A percentile compares a stretch with the other conserved stretches of the same genome.
Conservation (phyloP, 2,113 vertebrate species). For the Grallaria varia region DNA sequence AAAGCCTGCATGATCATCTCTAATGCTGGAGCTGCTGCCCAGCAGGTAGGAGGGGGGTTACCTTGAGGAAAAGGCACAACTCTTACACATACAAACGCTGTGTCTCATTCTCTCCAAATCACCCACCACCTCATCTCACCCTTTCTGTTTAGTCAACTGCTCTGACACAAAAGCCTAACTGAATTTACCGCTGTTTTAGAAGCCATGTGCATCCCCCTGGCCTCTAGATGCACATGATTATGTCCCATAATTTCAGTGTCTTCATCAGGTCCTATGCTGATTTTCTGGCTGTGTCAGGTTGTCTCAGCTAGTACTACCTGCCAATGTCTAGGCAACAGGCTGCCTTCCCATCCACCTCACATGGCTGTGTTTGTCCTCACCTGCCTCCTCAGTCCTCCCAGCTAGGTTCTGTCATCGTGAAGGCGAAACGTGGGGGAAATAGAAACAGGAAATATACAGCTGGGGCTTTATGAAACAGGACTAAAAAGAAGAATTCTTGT, state of each 20-base stretch:
- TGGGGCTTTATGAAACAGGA: not conserved
- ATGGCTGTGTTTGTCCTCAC: not conserved
- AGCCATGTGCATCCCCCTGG: not conserved
- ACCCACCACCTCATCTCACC: not conserved
- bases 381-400: not conserved
- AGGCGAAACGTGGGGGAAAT: not conserved
- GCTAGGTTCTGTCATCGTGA: not conserved
- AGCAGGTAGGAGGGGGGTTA: not conserved
- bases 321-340: not conserved
- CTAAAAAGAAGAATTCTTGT: not conserved
- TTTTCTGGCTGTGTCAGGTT: not conserved
- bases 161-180: not conserved
- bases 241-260: not conserved
- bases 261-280: not conserved
- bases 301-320: not conserved
- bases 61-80: not conserved
- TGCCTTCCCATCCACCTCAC: not conserved
- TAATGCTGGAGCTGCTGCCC: not conserved
- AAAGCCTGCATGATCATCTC: not conserved
- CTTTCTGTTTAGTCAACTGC: not conserved
- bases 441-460: not conserved
- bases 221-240: not conserved
- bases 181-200: not conserved
- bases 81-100: fast-evolving
- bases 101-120: not conserved